A percentile compares a stretch with the other conserved stretches of the same genome.
These are phyloP conservation scores for Drosophila heteroneura DNA, from an alignment of 2,888 invertebrate species.

Conservation along the genomic window DNA sequence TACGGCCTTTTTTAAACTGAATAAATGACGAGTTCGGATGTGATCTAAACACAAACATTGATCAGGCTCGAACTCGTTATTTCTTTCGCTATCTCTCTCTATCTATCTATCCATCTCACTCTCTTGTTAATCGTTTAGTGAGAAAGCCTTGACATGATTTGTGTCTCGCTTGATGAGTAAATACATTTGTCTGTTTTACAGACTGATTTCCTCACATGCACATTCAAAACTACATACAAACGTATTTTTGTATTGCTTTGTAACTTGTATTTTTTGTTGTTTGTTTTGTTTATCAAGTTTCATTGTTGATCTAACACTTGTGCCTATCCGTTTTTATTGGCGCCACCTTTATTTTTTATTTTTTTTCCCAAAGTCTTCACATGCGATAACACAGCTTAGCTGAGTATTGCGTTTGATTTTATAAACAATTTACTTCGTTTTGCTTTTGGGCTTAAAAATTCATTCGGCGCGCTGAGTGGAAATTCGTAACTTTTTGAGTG, in stretches of 20 bases:
- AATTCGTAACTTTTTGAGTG: constrained; percentile 10
- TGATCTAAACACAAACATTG: constrained; percentile 30
- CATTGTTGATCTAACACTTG: constrained; percentile 50
- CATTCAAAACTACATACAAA: not conserved
- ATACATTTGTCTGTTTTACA: constrained; percentile 10
- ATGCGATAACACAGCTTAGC: constrained; percentile 30
- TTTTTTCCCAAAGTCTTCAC: constrained; percentile 19
- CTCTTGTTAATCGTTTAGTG: not conserved
- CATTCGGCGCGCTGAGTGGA: not conserved
- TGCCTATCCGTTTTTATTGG: constrained; percentile 45
- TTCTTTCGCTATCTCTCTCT: not conserved
- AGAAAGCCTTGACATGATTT: constrained; percentile 50
- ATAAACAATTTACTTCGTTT: constrained; percentile 3
- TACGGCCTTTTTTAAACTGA: constrained; percentile 34
- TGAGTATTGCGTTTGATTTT: not conserved
- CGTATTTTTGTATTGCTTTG: constrained; percentile 8
- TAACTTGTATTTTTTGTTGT: constrained; percentile 3
- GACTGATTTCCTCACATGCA: constrained; percentile 37
- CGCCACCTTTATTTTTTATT: constrained; percentile 48
- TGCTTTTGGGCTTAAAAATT: constrained; percentile 1
- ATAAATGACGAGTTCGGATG: constrained; percentile 31
- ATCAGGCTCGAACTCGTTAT: not conserved
- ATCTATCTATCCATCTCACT: not conserved
- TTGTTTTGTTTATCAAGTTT: constrained; percentile 27
- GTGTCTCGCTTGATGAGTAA: constrained; percentile 31